Conservation (phyloP, 1,140 invertebrate genomes). For the Anagrus nilaparvatae region DNA sequence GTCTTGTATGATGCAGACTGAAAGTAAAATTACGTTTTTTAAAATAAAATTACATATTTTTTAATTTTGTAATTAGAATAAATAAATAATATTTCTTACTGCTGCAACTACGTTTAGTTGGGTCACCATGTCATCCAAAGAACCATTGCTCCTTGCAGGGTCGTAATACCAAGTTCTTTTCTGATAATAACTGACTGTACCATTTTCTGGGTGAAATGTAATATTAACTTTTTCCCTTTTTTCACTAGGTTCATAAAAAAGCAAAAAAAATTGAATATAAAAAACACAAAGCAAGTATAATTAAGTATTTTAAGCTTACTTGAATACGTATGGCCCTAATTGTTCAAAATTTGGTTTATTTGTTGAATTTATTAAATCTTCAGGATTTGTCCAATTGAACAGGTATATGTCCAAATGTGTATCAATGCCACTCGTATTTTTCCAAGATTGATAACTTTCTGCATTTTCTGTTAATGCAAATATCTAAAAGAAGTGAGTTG, state of each 20-base stretch:
- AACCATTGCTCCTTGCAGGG: constrained; percentile 58
- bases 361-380: constrained; percentile 26
- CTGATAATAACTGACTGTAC: constrained; percentile 70
- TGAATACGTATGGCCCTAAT: constrained; percentile 60
- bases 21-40: constrained; percentile 20
- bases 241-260: no score
- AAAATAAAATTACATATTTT: constrained; percentile 1
- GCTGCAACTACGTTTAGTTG: constrained; percentile 75
- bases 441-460: constrained; percentile 41
- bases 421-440: constrained; percentile 37
- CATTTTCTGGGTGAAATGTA: constrained; percentile 58
- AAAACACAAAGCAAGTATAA: constrained; percentile 7
- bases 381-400: constrained; percentile 51
- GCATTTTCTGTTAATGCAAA: constrained; percentile 31
- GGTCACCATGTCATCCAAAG: constrained; percentile 61
- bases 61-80: no score
- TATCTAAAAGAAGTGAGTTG: constrained; percentile 22
- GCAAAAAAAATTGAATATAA: constrained; percentile 29
- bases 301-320: constrained; percentile 32
- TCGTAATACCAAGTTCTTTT: constrained; percentile 69
- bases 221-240: constrained; percentile 60
- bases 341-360: constrained; percentile 46
- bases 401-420: constrained; percentile 45
- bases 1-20: constrained; percentile 59
- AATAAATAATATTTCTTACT: constrained; percentile 46